Evolutionary conservation across 2,797 vertebrate species (phyloP).

Genomic region (Etheostoma perlongum): DNA sequence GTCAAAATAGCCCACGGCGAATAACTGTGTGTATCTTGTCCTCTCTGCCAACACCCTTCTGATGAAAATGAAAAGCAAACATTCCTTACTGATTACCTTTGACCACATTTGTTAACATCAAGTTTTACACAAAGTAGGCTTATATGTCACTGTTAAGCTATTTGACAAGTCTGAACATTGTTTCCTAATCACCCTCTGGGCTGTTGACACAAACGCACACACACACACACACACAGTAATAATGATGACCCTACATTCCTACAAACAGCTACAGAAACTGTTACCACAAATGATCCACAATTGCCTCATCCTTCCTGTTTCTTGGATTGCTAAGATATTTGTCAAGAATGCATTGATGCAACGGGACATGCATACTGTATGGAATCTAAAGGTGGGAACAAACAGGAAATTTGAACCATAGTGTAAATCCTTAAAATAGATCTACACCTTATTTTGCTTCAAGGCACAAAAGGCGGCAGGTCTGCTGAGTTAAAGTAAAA

Average conservation of each 20-base stretch:
- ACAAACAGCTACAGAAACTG: slow-evolving; percentile 1
- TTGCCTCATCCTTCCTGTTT: slow-evolving; percentile 14
- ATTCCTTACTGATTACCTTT: slow-evolving; percentile 59
- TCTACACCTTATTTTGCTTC: neutral
- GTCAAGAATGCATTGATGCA: neutral
- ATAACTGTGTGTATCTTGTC: neutral
- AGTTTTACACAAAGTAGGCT: neutral
- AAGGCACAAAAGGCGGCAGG: neutral
- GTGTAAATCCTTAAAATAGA: neutral
- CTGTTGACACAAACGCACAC: slow-evolving; percentile 6
- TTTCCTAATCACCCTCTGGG: neutral
- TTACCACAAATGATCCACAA: neutral
- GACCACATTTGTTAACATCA: slow-evolving; percentile 16
- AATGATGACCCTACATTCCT: neutral
- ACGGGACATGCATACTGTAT: neutral
- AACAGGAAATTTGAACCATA: neutral
- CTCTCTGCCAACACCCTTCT: slow-evolving; percentile 49
- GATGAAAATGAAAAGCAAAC: slow-evolving; percentile 58
- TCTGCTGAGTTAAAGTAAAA: neutral
- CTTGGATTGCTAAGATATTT: slow-evolving; percentile 1
- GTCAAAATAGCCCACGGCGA: neutral
- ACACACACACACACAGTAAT: neutral
- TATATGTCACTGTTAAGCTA: neutral
- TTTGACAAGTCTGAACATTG: slow-evolving; percentile 36
- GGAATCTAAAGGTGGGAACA: neutral